Conservation (phyloP, 2,888 invertebrate genomes). For the Dynastes hyllus region DNA sequence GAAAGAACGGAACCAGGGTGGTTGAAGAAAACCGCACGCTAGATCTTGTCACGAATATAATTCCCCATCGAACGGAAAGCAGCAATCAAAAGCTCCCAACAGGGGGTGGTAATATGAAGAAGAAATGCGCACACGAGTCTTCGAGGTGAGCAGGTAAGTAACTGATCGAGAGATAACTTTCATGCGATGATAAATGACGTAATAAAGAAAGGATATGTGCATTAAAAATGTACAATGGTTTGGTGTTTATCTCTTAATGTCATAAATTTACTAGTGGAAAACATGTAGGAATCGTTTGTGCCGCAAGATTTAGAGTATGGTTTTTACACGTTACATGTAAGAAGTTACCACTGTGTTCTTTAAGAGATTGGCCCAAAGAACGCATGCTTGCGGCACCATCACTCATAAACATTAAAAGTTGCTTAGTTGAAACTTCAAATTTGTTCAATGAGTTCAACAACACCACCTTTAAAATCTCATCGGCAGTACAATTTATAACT, state of each 20-base stretch:
- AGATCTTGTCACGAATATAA: constrained; percentile 34
- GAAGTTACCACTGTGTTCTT: too few species aligned
- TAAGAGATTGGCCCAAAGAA: too few species aligned
- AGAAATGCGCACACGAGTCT: neutral
- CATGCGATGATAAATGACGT: constrained; percentile 10
- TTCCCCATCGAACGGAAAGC: constrained; percentile 22
- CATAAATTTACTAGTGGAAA: constrained; percentile 5
- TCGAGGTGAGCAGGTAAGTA: constrained; percentile 24
- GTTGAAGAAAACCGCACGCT: constrained; percentile 51
- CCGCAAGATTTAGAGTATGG: too few species aligned
- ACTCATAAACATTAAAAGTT: too few species aligned
- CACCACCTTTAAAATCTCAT: too few species aligned
- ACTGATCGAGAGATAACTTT: constrained; percentile 39
- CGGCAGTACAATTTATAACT: too few species aligned
- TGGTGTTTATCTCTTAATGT: constrained; percentile 39
- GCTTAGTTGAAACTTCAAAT: too few species aligned
- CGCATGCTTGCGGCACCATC: too few species aligned
- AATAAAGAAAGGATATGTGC: constrained; percentile 2
- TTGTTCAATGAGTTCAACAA: too few species aligned
- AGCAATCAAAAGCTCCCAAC: constrained; percentile 5
- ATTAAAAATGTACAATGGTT: constrained; percentile 1
- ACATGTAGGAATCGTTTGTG: too few species aligned
- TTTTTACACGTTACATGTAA: too few species aligned
- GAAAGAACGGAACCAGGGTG: constrained; percentile 56
- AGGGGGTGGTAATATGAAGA: neutral